phyloP scores from a whole-genome alignment of 1,140 invertebrate species.

The Harlomillsia oculata region DNA sequence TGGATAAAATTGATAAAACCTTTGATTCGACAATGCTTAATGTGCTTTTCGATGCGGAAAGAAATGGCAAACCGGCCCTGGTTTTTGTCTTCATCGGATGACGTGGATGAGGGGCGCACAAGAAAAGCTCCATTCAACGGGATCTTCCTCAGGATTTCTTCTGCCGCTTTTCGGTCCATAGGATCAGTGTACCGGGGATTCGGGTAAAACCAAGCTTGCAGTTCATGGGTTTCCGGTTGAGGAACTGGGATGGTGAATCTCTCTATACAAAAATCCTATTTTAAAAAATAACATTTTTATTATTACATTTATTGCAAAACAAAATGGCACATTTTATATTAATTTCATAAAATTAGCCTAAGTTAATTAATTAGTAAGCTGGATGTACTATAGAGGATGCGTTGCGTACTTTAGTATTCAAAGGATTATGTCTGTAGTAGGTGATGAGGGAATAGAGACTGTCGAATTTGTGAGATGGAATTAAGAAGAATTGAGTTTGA shows the following conservation, averaged over 20 bases:
- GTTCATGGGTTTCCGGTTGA: conserved; percentile 84
- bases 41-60: conserved; percentile 68
- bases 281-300: not conserved
- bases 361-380: not conserved
- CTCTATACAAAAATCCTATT: conserved; percentile 65
- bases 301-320: too few relatives aligned
- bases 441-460: conserved; percentile 84
- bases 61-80: conserved; percentile 2
- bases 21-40: conserved; percentile 89
- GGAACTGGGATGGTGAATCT: conserved; percentile 82
- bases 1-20: not conserved
- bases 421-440: conserved; percentile 73
- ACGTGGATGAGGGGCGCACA: conserved; percentile 43
- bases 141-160: conserved; percentile 71
- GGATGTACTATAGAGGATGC: conserved; percentile 1
- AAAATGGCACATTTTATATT: too few relatives aligned
- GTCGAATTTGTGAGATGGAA: conserved; percentile 79
- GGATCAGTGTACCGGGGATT: conserved; percentile 48
- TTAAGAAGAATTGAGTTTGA: conserved; percentile 78
- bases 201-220: conserved; percentile 86
- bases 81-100: too few relatives aligned
- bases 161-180: conserved; percentile 58
- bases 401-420: conserved; percentile 61
- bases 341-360: too few relatives aligned
- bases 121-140: conserved; percentile 83